A percentile compares a stretch with the other conserved stretches of the same genome.
phyloP scores from a whole-genome alignment of 92 coral and sea anemone species.

The Epizoanthus scotinus region DNA sequence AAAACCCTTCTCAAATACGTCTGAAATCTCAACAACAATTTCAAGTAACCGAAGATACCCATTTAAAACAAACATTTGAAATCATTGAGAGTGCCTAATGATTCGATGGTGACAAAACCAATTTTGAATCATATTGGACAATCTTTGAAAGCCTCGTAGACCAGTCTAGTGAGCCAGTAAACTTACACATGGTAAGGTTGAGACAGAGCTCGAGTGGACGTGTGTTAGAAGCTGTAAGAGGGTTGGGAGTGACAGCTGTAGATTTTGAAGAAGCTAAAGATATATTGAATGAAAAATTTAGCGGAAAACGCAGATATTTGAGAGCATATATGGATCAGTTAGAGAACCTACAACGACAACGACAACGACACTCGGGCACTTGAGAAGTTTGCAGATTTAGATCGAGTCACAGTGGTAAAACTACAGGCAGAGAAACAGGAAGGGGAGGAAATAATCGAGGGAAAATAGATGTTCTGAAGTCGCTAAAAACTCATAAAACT shows the following conservation, averaged over 20 bases:
- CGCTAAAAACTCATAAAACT: no score
- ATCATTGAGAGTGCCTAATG: conserved; percentile 47
- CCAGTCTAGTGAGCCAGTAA: conserved; percentile 44
- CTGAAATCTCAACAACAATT: neutral
- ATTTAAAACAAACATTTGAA: conserved; percentile 28
- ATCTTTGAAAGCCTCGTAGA: conserved; percentile 63
- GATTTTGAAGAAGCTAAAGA: conserved; percentile 66
- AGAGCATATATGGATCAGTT: conserved; percentile 56
- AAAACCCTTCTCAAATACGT: neutral
- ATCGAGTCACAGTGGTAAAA: conserved; percentile 60
- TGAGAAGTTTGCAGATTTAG: conserved; percentile 64
- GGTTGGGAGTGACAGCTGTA: conserved; percentile 46
- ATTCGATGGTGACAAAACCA: conserved; percentile 52
- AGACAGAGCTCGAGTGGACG: conserved; percentile 56
- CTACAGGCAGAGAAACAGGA: conserved; percentile 63
- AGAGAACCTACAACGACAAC: conserved; percentile 44
- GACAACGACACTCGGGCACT: conserved; percentile 40
- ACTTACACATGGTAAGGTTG: conserved; percentile 63
- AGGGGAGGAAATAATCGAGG: no score
- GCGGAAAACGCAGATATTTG: conserved; percentile 53
- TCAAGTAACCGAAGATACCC: neutral
- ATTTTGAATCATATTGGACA: conserved; percentile 66
- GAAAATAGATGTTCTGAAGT: no score
- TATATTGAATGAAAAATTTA: conserved; percentile 52
- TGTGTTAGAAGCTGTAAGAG: conserved; percentile 56